Evolutionary conservation across 2,888 invertebrate species (phyloP).

Genomic region (Ganaspis brasiliensis): DNA sequence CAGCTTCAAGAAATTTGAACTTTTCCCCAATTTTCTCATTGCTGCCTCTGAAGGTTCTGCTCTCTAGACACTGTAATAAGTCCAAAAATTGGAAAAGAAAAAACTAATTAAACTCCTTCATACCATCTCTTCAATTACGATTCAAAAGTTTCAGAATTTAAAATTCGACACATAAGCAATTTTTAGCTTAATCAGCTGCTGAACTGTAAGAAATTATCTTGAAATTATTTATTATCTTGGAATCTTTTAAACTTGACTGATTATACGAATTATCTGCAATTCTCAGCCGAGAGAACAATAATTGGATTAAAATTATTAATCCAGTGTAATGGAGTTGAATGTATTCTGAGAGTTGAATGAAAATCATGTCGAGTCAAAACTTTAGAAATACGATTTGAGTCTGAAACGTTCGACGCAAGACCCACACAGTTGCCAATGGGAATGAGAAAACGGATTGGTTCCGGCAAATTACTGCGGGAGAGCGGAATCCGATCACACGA

Average conservation of each 20-base stretch:
- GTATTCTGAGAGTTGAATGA: not conserved
- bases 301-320: too few species aligned
- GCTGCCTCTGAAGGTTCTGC: not conserved
- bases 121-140: not conserved
- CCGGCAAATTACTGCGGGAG: constrained; percentile 42
- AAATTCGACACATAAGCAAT: not conserved
- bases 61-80: not conserved
- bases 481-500: constrained; percentile 64
- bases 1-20: constrained; percentile 21
- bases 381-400: constrained; percentile 25
- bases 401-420: constrained; percentile 54
- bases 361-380: not conserved
- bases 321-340: too few species aligned
- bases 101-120: constrained; percentile 2
- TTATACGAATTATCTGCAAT: too few species aligned
- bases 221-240: too few species aligned
- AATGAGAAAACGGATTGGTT: constrained; percentile 52
- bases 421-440: constrained; percentile 54
- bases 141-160: not conserved
- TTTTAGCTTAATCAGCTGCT: too few species aligned
- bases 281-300: too few species aligned
- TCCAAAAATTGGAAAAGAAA: not conserved
- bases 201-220: too few species aligned
- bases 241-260: too few species aligned
- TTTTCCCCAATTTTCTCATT: constrained; percentile 11